Base-by-base conservation (phyloP, 2,113 vertebrate species). In the Anhinga anhinga region DNA sequence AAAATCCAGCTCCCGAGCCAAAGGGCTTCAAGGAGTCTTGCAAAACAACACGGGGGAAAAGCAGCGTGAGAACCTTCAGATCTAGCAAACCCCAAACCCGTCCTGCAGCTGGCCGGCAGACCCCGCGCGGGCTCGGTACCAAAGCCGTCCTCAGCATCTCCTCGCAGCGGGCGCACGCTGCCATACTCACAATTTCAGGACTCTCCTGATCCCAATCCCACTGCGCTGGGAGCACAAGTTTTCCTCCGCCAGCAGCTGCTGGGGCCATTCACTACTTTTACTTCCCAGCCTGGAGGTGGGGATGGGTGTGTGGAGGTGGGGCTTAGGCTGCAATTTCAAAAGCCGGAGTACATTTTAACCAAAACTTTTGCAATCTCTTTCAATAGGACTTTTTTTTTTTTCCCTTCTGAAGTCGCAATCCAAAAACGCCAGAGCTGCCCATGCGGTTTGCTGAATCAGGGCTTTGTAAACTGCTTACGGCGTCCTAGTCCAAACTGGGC, bases 321-420 rank as follows among this genome's bases (percentile, higher is more conserved):
- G 95, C 93, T 93, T 88, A 44, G 58, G 26, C 67, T 27, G 52
- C 20, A 3, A 14, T 32, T n/a, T 17, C 13, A 7, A 44, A 27
- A 55, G 20, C 70, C 2, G 0, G 25, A 30, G 38, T 2, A 0
- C 9, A 0, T 5, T 38, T 30, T 13, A 6, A 27, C 14, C 20
- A 30, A 9, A 55, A 72, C 12, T 93, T 90, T 83, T 55, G 85
- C 90, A 53, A 42, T 49, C 15, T 2, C 10, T 58, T 59, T 42
- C 23, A 1, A 1, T 0, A 1, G 21, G 14, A 5, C 14, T 56
- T 19, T 0, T 14, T 40, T 10, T 10, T 3, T 9, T 52, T 53
- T n/a, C 23, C 4, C 19, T 36, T 38, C 38, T 5, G 19, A 4
- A 67, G 56, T 13, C 7, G 34, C 77, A 4, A 1, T 32, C 49